Evolutionary conservation across 1,140 invertebrate species (phyloP).

Genomic region (Drosophila nikananu): DNA sequence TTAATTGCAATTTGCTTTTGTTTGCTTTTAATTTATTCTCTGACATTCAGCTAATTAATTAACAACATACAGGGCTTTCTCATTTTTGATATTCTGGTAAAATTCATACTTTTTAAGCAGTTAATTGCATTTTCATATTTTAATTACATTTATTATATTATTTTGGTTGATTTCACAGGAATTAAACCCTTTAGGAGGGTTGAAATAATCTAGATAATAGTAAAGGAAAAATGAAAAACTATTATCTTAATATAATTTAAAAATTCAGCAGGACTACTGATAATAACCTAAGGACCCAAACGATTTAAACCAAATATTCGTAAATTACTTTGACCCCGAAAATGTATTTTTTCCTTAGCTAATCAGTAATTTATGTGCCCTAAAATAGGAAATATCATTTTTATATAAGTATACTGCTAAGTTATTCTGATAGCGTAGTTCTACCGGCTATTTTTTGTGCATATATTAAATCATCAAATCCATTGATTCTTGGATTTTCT

Average conservation of each 20-base stretch:
- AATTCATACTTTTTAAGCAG: neutral
- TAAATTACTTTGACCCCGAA: neutral
- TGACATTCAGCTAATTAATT: conserved; percentile 21
- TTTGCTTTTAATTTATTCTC: conserved; percentile 27
- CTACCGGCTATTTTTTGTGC: conserved; percentile 1
- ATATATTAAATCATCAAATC: conserved; percentile 2
- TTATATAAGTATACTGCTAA: neutral
- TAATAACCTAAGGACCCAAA: too few species aligned
- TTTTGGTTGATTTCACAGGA: neutral
- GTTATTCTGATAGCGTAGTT: neutral
- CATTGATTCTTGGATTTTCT: neutral
- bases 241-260: neutral
- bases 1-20: conserved; percentile 18
- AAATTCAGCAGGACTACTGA: neutral
- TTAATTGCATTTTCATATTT: conserved; percentile 18
- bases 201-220: too few species aligned
- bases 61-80: neutral
- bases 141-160: too few species aligned
- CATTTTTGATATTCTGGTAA: neutral
- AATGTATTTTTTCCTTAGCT: neutral
- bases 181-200: neutral
- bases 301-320: neutral
- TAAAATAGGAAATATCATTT: neutral
- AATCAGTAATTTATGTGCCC: conserved; percentile 8
- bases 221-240: too few species aligned